Base-by-base conservation (phyloP, 2,113 vertebrate genomes). In the Peromyscus leucopus region DNA sequence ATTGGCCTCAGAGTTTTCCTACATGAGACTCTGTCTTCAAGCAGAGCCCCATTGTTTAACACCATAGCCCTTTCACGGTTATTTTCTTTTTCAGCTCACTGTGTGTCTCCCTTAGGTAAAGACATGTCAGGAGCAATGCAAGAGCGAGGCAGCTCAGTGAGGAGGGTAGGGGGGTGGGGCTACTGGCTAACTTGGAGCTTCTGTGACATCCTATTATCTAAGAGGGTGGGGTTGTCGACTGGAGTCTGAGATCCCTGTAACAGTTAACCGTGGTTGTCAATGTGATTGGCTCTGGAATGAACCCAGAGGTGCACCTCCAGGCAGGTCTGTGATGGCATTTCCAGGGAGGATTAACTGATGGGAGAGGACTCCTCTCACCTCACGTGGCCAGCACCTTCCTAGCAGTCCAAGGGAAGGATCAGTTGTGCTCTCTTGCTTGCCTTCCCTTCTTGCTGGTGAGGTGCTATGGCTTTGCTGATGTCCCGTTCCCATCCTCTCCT, bases 1-100 rank as follows among this genome's bases (percentile, higher is more conserved):
- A 21, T 69, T 90, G 63, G 28, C 63, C 65, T 91, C 42, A 93
- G 65, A 93, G 86, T 46, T 90, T 92, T 39, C 42, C 79, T 75
- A 67, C 16, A 63, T 13, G 36, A 72, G 67, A 71, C 15, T 71
- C 57, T 7, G 5, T 91, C 55, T 93, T 93, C 83, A 93, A 84
- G 55, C 89, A 71, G 90, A 91, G 67, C 36, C 6, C 10, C 4
- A 0, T 13, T 69, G 72, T 71, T 94, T 84, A 61, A 93, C 76
- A 33, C 21, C 24, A 86, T 6, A 63, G 19, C 69, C 16, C 28
- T 59, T 95, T 75, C 28, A 17, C 33, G 16, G 33, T 46, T 36
- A 2, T 67, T 94, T 95, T 86, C 39, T 39, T 87, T 82, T 31
- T 31, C 46, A 78, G 33, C 7, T 72, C 46, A 22, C 19, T 94